Evolutionary conservation across 2,888 invertebrate species (phyloP), one percentile per base, ranked within the genome.

Genomic region (Timema podura): DNA sequence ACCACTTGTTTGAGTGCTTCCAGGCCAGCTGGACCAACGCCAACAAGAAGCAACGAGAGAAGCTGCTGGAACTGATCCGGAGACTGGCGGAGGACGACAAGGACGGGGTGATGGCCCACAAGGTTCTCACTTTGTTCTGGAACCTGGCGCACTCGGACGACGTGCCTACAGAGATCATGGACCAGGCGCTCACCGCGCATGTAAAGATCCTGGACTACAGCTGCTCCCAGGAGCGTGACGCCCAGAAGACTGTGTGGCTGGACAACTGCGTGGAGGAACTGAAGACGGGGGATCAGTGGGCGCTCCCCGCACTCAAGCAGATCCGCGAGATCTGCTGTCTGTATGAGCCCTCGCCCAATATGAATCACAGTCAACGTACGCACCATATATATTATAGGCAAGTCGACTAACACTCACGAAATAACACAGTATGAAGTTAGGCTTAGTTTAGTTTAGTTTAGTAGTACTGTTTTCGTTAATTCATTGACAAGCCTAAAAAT

Each of bases 91-190:
- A 98, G 82, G 98, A 98, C 81, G 98, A 98, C 81, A 98, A 98
- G 81, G 96, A 98, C 81, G 98, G 98, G 67, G 95, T 97, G 10
- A 98, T 98, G 98, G 97, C 98, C 64, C 94, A 96, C 81, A 98
- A 98, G 87, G 91, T 96, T 66, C 84, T 98, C 76, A 94, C 93
- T 73, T 84, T 98, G 64, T 93, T 98, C 82, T 98, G 98, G 98
- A 96, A 95, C 80, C 85, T 98, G 80, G 96, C 97, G 6, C 96
- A 97, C 82, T 95, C 95, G 68, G 93, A 95, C 77, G 97, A 98
- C 82, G 95, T 97, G 70, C 93, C 95, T 71, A 96, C 95, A 3
- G 98, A 98, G 82, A 97, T 97, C 73, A 93, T 98, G 88, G 98
- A 98, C 81, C 96, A 97, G 80, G 97, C 98, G 2, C 83, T 98